A percentile compares a stretch with the other conserved stretches of the same genome.
phyloP scores from a whole-genome alignment of 2,797 vertebrate species.

The Erithacus rubecula region DNA sequence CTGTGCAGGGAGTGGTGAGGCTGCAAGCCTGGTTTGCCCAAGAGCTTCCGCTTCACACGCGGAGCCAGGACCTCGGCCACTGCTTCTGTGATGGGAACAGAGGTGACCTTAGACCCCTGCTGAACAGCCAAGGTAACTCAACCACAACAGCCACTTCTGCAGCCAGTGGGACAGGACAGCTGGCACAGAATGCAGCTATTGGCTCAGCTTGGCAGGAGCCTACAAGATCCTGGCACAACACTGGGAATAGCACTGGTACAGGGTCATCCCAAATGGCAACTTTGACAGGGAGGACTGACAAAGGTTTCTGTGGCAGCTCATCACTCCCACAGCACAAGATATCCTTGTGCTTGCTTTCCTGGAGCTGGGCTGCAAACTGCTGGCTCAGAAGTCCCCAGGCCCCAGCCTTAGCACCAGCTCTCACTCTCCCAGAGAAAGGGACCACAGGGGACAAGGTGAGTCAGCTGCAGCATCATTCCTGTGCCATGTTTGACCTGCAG shows the following conservation, averaged over 20 bases:
- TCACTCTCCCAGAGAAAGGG: not conserved
- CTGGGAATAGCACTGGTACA: not conserved
- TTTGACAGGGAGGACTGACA: not conserved
- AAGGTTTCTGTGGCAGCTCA: not conserved
- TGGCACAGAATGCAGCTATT: not conserved
- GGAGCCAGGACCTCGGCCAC: not conserved
- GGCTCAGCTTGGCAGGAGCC: not conserved
- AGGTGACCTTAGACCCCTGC: not conserved
- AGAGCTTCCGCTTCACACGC: not conserved
- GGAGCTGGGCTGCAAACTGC: not conserved
- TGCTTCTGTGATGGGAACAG: not conserved
- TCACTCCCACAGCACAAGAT: not conserved
- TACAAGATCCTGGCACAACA: not conserved
- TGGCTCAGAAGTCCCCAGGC: not conserved
- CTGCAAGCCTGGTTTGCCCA: not conserved
- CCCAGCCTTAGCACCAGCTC: not conserved
- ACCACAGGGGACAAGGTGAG: fast-evolving
- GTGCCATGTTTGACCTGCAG: fast-evolving
- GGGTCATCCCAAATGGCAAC: not conserved
- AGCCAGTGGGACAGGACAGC: not conserved
- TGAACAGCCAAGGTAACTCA: not conserved
- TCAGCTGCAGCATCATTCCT: not conserved
- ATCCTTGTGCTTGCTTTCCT: not conserved
- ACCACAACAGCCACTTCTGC: not conserved
- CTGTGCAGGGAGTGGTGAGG: not conserved